Evolutionary conservation across 2,113 vertebrate genomes (phyloP), one percentile per base, ranked within the genome.

Genomic region (Dryoscopus gambensis): DNA sequence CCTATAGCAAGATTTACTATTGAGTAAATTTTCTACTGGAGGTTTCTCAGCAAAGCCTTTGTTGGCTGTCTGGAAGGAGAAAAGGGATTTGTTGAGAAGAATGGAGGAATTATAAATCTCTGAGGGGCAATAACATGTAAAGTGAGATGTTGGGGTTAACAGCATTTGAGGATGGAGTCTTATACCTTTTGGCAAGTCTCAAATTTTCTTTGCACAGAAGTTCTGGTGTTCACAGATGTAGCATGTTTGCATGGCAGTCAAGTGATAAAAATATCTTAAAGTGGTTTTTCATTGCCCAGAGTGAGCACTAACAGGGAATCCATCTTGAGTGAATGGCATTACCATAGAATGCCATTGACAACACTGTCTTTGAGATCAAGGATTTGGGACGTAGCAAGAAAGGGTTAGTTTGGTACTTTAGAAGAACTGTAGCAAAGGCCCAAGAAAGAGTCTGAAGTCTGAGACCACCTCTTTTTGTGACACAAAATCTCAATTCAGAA

Each of bases 231-330:
- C 57, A 46, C 42, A 79, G n/a, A 6, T 55, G 35, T 23, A 65
- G 9, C 18, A 39, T 0, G 0, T 57, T 65, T 80, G 13, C 47
- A 50, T 35, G 55, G 20, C 37, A 83, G 23, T 57, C n/a, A 88
- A 79, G 28, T 24, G 31, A 56, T 15, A 82, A 83, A 71, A 76
- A 37, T 15, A 25, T 15, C 28, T 82, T 78, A 56, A 65, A 67
- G 23, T 2, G 44, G 2, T 57, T 49, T 87, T 73, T 73, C 23
- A 13, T 44, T 57, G 22, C 10, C 13, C 53, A 83, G 20, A 93
- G 27, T 0, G 0, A 94, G 17, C 28, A 52, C 40, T 65, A 76
- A 50, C 0, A 1, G 57, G n/a, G 28, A 79, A 65, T 30, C 25
- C 11, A 50, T 40, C 19, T 37, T 84, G 60, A 40, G 16, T 60